Evolutionary conservation across 2,113 vertebrate species (phyloP).

Genomic region (Oreochromis spilurus): DNA sequence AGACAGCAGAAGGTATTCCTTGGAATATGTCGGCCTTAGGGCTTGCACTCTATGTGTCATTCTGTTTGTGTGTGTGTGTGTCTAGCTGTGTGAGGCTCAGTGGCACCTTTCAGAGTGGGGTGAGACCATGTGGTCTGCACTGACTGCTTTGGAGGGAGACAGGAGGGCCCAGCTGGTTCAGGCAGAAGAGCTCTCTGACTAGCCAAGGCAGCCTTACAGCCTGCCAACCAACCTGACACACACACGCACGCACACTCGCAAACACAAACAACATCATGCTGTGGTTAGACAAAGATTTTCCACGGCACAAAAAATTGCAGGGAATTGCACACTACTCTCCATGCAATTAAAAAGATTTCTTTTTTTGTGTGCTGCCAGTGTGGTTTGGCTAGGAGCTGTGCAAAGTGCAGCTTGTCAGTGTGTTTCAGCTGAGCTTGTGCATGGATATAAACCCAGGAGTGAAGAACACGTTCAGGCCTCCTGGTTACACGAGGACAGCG

Average conservation of each 20-base stretch:
- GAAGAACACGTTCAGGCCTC: constrained; percentile 41
- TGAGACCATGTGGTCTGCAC: constrained; percentile 62
- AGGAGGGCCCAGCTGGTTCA: constrained; percentile 72
- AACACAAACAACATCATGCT: neutral
- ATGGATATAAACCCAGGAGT: constrained; percentile 8
- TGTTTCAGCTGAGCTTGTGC: constrained; percentile 22
- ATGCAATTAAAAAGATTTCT: constrained; percentile 49
- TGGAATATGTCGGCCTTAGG: neutral
- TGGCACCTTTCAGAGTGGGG: constrained; percentile 60
- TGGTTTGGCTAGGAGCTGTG: constrained; percentile 26
- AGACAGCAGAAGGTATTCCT: constrained; percentile 21
- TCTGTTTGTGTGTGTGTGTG: neutral
- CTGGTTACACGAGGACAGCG: constrained; percentile 54
- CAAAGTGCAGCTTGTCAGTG: constrained; percentile 27
- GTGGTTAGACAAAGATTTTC: constrained; percentile 5
- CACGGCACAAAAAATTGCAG: constrained; percentile 1
- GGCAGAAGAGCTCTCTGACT: constrained; percentile 61
- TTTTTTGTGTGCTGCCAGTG: neutral
- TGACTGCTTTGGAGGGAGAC: constrained; percentile 61
- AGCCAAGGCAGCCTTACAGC: constrained; percentile 54
- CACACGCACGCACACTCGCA: constrained; percentile 14
- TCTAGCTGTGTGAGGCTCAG: constrained; percentile 33
- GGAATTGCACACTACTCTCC: constrained; percentile 8
- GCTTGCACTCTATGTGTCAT: neutral
- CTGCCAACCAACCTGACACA: constrained; percentile 57